These are phyloP conservation scores for Sinonovacula constricta DNA, from an alignment of 1,140 invertebrate species.

Conservation along the genomic window DNA sequence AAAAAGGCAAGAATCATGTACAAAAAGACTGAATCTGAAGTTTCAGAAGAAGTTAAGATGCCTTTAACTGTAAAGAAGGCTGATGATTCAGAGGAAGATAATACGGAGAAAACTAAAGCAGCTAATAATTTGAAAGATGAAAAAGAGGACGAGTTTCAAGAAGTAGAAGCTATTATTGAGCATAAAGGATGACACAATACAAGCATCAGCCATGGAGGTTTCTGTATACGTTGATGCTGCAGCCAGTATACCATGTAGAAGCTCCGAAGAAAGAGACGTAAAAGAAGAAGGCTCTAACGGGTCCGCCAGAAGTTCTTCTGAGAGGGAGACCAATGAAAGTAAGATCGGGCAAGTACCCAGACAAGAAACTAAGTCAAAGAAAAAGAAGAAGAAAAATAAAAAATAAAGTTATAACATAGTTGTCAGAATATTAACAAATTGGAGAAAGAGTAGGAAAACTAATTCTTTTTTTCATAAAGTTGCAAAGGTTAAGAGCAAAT, in stretches of 20 bases:
- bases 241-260: slow-evolving; percentile 27
- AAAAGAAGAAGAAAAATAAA: slow-evolving; percentile 46
- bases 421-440: not conserved
- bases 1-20: too few relatives aligned
- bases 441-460: too few relatives aligned
- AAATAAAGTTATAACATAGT: slow-evolving; percentile 11
- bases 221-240: slow-evolving; percentile 12
- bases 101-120: not conserved
- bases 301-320: not conserved
- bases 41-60: not conserved
- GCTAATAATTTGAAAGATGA: not conserved
- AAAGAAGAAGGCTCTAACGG: not conserved
- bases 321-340: not conserved
- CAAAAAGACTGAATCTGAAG: too few relatives aligned
- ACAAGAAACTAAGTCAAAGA: slow-evolving; percentile 10
- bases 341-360: not conserved
- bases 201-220: slow-evolving; percentile 12
- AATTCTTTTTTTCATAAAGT: not conserved
- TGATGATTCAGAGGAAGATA: too few relatives aligned
- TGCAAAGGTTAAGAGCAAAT: not conserved
- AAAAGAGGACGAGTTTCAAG: not conserved
- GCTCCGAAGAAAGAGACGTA: slow-evolving; percentile 40
- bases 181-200: not conserved
- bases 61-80: too few relatives aligned
- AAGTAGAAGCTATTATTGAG: slow-evolving; percentile 1